Evolutionary conservation across 2,888 invertebrate genomes (phyloP).

Genomic region (Apodemia duryi): DNA sequence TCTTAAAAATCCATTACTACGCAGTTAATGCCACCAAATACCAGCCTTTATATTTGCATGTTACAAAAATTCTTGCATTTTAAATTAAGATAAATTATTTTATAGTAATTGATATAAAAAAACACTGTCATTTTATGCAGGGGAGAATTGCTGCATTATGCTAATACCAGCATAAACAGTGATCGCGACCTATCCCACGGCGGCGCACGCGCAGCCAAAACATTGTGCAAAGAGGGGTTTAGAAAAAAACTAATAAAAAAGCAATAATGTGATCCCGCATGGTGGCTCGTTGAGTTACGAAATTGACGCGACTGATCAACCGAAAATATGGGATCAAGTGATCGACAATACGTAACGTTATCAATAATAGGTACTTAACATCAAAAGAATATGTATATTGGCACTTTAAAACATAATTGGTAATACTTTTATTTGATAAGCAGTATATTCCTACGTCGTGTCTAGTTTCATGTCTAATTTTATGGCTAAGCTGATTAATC

Average conservation of each 20-base stretch:
- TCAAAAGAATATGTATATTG: slow-evolving; percentile 1
- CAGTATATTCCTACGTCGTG: no score
- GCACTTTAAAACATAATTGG: neutral
- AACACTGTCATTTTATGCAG: slow-evolving; percentile 34
- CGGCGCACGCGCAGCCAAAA: slow-evolving; percentile 62
- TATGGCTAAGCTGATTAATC: no score
- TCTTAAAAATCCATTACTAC: neutral
- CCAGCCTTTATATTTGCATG: neutral
- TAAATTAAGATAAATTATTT: slow-evolving; percentile 4
- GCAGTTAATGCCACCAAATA: neutral
- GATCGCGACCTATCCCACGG: slow-evolving; percentile 73
- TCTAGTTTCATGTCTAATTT: no score
- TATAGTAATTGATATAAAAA: slow-evolving; percentile 33
- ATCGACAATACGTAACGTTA: slow-evolving; percentile 27
- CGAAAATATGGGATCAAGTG: slow-evolving; percentile 38
- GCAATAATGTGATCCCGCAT: slow-evolving; percentile 78
- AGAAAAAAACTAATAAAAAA: slow-evolving; percentile 76
- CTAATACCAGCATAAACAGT: slow-evolving; percentile 75
- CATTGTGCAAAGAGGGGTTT: slow-evolving; percentile 60
- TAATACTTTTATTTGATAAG: neutral
- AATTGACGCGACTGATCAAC: slow-evolving; percentile 74
- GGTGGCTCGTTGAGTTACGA: slow-evolving; percentile 67
- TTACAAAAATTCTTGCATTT: neutral
- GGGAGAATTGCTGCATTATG: slow-evolving; percentile 49
- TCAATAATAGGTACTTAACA: slow-evolving; percentile 19